Percentiles rank a stretch among this genome's conserved stretches.
phyloP scores from a whole-genome alignment of 2,113 vertebrate genomes.

The Haliaeetus leucogaster region DNA sequence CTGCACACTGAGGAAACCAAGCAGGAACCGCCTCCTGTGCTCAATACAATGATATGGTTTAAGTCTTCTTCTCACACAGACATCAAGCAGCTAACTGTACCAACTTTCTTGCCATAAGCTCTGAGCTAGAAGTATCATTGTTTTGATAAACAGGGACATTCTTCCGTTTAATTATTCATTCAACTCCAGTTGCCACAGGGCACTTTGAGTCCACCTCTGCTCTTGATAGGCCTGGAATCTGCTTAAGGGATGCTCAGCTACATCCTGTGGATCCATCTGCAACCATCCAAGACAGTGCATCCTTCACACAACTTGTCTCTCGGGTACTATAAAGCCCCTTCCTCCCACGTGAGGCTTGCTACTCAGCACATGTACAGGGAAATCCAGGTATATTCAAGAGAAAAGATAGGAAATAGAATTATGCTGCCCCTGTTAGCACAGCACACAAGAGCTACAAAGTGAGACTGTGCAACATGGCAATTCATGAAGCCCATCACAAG shows the following conservation, averaged over 20 bases:
- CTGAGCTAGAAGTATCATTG: not conserved
- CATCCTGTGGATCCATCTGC: not conserved
- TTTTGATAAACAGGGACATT: not conserved
- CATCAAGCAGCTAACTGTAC: not conserved
- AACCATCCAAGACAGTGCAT: not conserved
- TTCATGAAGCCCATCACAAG: not conserved
- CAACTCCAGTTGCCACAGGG: not conserved
- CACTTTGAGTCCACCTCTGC: not conserved
- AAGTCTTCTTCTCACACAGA: not conserved
- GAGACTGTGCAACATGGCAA: not conserved
- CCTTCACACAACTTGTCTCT: not conserved
- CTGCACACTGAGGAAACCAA: not conserved
- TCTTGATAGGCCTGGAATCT: not conserved
- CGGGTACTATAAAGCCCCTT: not conserved
- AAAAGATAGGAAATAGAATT: not conserved
- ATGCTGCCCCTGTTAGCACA: not conserved
- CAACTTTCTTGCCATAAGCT: not conserved
- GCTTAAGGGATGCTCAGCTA: not conserved
- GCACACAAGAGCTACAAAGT: not conserved
- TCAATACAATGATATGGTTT: not conserved
- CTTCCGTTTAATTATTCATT: not conserved
- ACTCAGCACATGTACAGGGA: accelerated
- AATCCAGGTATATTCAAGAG: not conserved
- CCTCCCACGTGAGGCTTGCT: not conserved
- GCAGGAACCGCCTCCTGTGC: not conserved